These are phyloP conservation scores for Aplysina aerophoba DNA, from an alignment of 37 sponge, comb jelly and placozoan species.

Conservation along the genomic window DNA sequence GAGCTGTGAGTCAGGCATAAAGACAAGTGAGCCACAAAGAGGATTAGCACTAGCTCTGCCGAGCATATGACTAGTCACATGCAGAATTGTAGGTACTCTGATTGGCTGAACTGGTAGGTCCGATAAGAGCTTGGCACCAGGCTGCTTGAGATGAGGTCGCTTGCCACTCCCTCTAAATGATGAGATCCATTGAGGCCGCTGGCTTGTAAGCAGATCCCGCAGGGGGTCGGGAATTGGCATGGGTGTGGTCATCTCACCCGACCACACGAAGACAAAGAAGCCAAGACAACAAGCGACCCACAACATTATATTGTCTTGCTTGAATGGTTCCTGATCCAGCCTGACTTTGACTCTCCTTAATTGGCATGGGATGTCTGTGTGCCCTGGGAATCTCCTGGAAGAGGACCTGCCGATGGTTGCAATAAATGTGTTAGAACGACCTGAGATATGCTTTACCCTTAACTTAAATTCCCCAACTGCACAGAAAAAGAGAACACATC, in stretches of 20 bases:
- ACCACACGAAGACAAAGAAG: too few relatives aligned
- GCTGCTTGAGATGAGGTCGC: not conserved
- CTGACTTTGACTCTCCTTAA: too few relatives aligned
- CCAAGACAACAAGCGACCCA: too few relatives aligned
- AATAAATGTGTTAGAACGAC: constrained; percentile 41
- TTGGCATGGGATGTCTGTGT: too few relatives aligned
- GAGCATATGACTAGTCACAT: constrained; percentile 22
- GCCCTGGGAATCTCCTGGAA: constrained; percentile 4
- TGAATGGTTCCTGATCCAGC: too few relatives aligned
- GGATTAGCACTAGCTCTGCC: constrained; percentile 32
- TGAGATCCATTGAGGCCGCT: constrained; percentile 56
- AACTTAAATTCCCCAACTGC: too few relatives aligned
- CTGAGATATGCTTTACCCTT: not conserved
- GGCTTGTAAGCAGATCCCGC: not conserved
- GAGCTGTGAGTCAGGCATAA: constrained; percentile 8
- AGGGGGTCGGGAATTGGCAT: not conserved
- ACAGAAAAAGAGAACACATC: too few relatives aligned
- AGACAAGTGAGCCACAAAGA: constrained; percentile 39
- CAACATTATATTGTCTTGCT: too few relatives aligned
- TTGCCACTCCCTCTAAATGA: constrained; percentile 50
- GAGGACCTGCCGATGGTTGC: constrained; percentile 31
- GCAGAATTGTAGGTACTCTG: constrained; percentile 40
- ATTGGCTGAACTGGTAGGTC: constrained; percentile 44
- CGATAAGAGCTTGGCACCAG: constrained; percentile 44
- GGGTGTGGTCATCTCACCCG: too few relatives aligned